phyloP scores from a whole-genome alignment of 2,888 invertebrate species.

The Ferrisia virgata region DNA sequence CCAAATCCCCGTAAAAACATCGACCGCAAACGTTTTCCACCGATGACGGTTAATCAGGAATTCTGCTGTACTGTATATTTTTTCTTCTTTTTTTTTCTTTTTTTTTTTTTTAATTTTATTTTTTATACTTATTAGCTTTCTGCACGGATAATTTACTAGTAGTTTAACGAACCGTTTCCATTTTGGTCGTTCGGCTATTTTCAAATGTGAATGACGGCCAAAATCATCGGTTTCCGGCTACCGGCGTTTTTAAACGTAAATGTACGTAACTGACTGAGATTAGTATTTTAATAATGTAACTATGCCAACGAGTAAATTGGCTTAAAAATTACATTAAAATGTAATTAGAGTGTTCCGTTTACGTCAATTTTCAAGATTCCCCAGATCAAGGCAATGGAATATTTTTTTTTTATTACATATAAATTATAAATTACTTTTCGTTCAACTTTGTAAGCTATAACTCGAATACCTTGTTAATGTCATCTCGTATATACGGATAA shows the following conservation, averaged over 20 bases:
- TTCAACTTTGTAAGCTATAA: neutral
- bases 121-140: slow-evolving; percentile 35
- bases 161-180: slow-evolving; percentile 38
- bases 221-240: slow-evolving; percentile 40
- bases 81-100: neutral
- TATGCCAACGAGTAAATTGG: slow-evolving; percentile 41
- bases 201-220: slow-evolving; percentile 30
- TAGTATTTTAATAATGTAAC: slow-evolving; percentile 39
- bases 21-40: neutral
- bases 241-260: slow-evolving; percentile 35
- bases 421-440: slow-evolving; percentile 34
- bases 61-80: neutral
- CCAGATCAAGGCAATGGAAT: slow-evolving; percentile 33
- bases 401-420: slow-evolving; percentile 23
- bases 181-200: slow-evolving; percentile 31
- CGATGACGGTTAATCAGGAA: slow-evolving; percentile 35
- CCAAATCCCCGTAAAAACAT: slow-evolving; percentile 15
- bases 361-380: slow-evolving; percentile 38
- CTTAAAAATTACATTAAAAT: slow-evolving; percentile 39
- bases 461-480: neutral
- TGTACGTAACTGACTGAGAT: slow-evolving; percentile 40
- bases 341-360: slow-evolving; percentile 41
- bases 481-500: neutral
- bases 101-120: slow-evolving; percentile 11
- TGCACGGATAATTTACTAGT: slow-evolving; percentile 38